Conservation (phyloP, 2,113 vertebrate genomes). For the Agelaius phoeniceus region DNA sequence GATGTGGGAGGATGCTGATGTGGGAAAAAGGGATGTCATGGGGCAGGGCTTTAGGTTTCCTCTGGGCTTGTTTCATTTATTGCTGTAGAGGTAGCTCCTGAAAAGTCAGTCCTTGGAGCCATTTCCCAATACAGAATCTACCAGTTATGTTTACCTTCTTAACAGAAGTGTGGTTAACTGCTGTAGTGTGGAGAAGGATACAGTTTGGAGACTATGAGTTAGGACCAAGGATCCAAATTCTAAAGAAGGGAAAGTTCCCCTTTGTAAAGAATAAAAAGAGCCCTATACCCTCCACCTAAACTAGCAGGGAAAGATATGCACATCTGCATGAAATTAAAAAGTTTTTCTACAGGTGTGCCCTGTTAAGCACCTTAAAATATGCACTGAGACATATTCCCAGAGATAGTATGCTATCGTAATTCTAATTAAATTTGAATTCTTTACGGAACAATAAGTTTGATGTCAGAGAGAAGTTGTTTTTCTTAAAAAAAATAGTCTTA, state of each 20-base stretch:
- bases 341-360: neutral
- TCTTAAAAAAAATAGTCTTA: neutral
- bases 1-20: neutral
- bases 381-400: constrained; percentile 22
- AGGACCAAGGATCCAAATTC: neutral
- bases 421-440: constrained; percentile 49
- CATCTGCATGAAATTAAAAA: constrained; percentile 39
- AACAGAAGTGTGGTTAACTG: neutral
- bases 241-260: neutral
- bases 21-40: neutral
- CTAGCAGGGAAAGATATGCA: neutral
- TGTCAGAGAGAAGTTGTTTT: neutral
- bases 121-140: neutral
- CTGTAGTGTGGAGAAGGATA: neutral
- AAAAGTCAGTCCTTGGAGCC: neutral
- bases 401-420: constrained; percentile 12
- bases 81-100: neutral
- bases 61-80: neutral
- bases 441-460: constrained; percentile 33
- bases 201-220: neutral
- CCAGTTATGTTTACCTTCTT: neutral
- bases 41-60: neutral
- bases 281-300: neutral
- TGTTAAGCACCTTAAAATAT: constrained; percentile 36
- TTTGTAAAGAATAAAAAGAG: neutral